phyloP scores from a whole-genome alignment of 2,888 invertebrate genomes.

The Synanthedon myopaeformis region DNA sequence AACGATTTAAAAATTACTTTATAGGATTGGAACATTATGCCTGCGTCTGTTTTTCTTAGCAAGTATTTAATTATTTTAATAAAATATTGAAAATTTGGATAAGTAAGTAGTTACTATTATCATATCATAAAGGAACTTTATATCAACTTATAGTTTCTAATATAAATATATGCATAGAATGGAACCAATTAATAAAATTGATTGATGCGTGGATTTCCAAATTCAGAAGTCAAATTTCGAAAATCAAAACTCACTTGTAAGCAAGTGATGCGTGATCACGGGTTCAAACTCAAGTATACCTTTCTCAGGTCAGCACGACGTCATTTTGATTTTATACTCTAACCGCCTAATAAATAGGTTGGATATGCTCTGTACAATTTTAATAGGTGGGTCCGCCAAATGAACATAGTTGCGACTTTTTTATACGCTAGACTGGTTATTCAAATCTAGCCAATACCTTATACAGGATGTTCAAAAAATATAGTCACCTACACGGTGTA shows the following conservation, averaged over 20 bases:
- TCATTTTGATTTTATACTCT: neutral
- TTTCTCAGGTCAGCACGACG: constrained; percentile 15
- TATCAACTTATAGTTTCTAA: neutral
- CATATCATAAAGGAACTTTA: neutral
- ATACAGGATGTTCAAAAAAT: constrained; percentile 30
- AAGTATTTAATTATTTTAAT: no score
- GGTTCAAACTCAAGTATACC: constrained; percentile 35
- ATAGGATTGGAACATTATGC: no score
- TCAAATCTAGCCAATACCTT: constrained; percentile 58
- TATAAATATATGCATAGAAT: no score
- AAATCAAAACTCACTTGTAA: constrained; percentile 40
- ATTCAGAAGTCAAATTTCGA: constrained; percentile 24
- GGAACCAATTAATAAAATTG: neutral
- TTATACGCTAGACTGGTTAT: constrained; percentile 31
- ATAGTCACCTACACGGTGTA: no score
- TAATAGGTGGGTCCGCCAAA: constrained; percentile 21
- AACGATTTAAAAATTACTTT: no score
- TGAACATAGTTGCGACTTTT: constrained; percentile 62
- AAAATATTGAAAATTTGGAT: neutral
- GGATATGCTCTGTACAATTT: neutral
- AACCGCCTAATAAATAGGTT: neutral
- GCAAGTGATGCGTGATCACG: constrained; percentile 66
- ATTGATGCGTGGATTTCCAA: constrained; percentile 14
- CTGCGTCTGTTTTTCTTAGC: no score
- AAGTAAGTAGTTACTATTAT: neutral